These are phyloP conservation scores for Capitella teleta DNA, from an alignment of 1,140 invertebrate genomes.

Conservation along the genomic window DNA sequence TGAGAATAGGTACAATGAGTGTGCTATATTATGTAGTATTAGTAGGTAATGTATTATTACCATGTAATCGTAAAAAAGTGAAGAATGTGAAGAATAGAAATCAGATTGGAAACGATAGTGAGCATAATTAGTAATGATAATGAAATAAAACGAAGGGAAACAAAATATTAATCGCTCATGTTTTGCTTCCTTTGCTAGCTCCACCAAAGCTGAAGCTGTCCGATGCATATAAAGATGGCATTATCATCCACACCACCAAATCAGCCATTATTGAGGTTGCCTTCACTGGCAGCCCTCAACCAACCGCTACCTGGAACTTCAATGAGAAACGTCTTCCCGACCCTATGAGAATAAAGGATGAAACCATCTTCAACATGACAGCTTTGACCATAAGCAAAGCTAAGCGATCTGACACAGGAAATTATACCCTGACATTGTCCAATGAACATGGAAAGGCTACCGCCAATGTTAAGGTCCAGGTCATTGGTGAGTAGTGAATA, in stretches of 20 bases:
- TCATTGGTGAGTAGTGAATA: slow-evolving; percentile 50
- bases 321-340: slow-evolving; percentile 32
- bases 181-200: slow-evolving; percentile 16
- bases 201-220: slow-evolving; percentile 30
- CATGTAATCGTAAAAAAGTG: not conserved
- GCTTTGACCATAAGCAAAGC: slow-evolving; percentile 31
- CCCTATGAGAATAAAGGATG: slow-evolving; percentile 29
- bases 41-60: not conserved
- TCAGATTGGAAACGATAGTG: no score
- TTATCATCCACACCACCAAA: slow-evolving; percentile 29
- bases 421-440: slow-evolving; percentile 32
- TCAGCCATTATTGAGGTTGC: slow-evolving; percentile 37
- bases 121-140: no score
- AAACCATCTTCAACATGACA: slow-evolving; percentile 37
- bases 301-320: slow-evolving; percentile 32
- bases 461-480: slow-evolving; percentile 48
- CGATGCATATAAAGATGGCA: slow-evolving; percentile 26
- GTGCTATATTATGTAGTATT: not conserved
- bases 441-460: slow-evolving; percentile 33
- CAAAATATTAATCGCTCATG: no score
- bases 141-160: no score
- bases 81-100: no score
- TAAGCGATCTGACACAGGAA: slow-evolving; percentile 30
- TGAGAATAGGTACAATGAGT: no score
- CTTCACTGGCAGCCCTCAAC: slow-evolving; percentile 38